Evolutionary conservation across 1,140 invertebrate species (phyloP).

Genomic region (Ostrea edulis): DNA sequence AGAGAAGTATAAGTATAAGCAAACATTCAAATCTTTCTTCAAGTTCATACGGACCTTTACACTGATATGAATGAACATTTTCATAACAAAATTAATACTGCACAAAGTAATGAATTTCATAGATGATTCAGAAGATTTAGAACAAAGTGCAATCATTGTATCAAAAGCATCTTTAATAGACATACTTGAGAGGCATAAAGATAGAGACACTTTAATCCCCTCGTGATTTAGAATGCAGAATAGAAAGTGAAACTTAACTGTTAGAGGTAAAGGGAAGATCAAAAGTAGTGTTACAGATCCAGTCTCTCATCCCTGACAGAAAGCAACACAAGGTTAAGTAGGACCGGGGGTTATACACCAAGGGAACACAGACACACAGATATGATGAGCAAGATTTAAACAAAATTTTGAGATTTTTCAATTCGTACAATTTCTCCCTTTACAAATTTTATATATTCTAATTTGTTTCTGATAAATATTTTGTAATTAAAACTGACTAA

Average conservation of each 20-base stretch:
- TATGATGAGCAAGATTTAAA: no score
- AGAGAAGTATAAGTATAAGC: neutral
- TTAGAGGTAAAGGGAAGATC: slow-evolving; percentile 22
- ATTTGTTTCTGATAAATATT: neutral
- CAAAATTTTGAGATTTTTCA: neutral
- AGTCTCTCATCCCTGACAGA: slow-evolving; percentile 34
- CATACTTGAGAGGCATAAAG: slow-evolving; percentile 16
- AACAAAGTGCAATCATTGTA: neutral
- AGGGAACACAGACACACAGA: neutral
- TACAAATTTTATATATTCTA: neutral
- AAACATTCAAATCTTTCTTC: neutral
- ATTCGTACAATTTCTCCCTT: neutral
- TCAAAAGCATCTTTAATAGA: neutral
- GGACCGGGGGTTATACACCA: neutral
- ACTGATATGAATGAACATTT: neutral
- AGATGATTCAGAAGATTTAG: neutral
- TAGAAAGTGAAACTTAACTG: slow-evolving; percentile 40
- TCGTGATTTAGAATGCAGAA: neutral
- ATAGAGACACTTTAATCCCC: slow-evolving; percentile 24
- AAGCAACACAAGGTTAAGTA: slow-evolving; percentile 3
- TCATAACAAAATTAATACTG: neutral
- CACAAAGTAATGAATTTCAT: neutral
- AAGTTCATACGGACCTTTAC: neutral
- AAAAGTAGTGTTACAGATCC: slow-evolving; percentile 44
- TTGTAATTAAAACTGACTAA: neutral